Conservation (phyloP, 2,888 invertebrate genomes). For the Cerceris ruficornis region DNA sequence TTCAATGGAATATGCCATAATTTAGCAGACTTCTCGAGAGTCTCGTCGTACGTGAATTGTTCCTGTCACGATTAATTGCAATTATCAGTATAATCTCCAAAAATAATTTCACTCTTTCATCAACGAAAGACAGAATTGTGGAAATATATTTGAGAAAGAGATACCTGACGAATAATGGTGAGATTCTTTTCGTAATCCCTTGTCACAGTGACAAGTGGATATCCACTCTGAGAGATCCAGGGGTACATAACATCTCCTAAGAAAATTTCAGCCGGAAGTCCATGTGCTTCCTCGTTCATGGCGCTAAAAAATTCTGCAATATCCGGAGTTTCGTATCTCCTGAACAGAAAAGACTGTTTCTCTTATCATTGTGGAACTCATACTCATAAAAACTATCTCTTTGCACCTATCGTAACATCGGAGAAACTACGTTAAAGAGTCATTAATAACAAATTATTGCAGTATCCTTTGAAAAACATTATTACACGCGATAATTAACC, state of each 20-base stretch:
- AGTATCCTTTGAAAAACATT: too few species aligned
- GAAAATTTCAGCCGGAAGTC: conserved; percentile 56
- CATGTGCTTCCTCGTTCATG: conserved; percentile 63
- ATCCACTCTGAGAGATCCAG: conserved; percentile 75
- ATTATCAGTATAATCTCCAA: not conserved
- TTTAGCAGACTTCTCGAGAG: conserved; percentile 41
- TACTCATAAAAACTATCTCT: too few species aligned
- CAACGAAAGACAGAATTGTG: not conserved
- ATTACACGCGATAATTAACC: too few species aligned
- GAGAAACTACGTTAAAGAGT: too few species aligned
- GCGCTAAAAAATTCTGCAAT: conserved; percentile 66
- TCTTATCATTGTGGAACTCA: too few species aligned
- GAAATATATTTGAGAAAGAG: not conserved
- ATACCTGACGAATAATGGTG: conserved; percentile 72
- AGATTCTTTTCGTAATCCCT: conserved; percentile 69
- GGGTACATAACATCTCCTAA: conserved; percentile 67
- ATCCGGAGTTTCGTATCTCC: conserved; percentile 67
- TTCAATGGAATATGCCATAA: conserved; percentile 74
- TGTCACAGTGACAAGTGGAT: conserved; percentile 75
- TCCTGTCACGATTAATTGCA: conserved; percentile 52
- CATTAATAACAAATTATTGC: too few species aligned
- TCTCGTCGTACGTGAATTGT: conserved; percentile 67
- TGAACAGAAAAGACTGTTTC: conserved; percentile 30
- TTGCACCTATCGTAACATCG: too few species aligned
- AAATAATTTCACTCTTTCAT: not conserved